A percentile compares a stretch with the other conserved stretches of the same genome.
Evolutionary conservation across 2,113 vertebrate genomes (phyloP).

Genomic region (Callipepla squamata): DNA sequence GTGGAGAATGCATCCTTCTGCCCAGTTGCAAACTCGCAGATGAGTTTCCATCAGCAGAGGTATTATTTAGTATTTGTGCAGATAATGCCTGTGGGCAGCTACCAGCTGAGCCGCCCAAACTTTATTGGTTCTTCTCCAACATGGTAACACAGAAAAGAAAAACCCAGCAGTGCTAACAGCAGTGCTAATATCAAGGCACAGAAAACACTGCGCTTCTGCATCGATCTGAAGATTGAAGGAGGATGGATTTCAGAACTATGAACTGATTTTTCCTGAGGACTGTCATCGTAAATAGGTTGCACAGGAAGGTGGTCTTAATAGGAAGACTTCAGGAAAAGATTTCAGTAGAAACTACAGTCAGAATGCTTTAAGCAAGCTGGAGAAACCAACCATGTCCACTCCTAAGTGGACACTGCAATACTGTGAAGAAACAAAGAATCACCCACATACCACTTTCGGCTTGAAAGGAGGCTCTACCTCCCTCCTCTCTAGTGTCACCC

Average conservation of each 20-base stretch:
- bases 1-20: background rate
- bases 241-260: background rate
- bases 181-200: fast-evolving
- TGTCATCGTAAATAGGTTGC: background rate
- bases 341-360: background rate
- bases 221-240: background rate
- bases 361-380: background rate
- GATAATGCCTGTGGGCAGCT: background rate
- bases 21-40: fast-evolving
- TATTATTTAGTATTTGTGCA: background rate
- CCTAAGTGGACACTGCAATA: fast-evolving
- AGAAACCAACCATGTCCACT: background rate
- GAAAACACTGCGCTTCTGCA: background rate
- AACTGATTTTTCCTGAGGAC: background rate
- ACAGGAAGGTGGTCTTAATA: fast-evolving
- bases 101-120: background rate
- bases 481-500: constrained; percentile 86
- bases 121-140: background rate
- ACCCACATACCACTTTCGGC: constrained; percentile 92
- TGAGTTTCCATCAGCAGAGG: background rate
- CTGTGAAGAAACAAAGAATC: background rate
- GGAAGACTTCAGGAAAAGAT: background rate
- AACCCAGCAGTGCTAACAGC: background rate
- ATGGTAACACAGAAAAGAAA: background rate
- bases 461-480: constrained; percentile 92